A percentile compares a stretch with the other conserved stretches of the same genome.
These are phyloP conservation scores for Trissolcus brochymenae DNA, from an alignment of 2,888 invertebrate species.

Conservation along the genomic window DNA sequence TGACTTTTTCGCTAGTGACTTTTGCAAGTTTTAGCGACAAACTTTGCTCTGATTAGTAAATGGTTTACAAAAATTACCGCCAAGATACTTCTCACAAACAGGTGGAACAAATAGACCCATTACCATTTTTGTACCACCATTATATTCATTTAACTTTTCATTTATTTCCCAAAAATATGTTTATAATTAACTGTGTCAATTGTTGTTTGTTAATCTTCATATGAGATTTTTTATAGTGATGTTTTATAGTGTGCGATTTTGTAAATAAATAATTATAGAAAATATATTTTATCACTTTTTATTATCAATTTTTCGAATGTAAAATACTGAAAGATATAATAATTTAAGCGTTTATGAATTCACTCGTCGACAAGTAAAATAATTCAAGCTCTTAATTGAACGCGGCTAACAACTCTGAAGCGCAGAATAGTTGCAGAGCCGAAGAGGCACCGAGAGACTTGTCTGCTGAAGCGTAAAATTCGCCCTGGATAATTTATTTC, in stretches of 20 bases:
- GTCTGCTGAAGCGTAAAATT: conserved; percentile 38
- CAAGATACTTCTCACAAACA: too few relatives aligned
- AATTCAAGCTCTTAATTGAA: conserved; percentile 66
- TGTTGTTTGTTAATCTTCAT: too few relatives aligned
- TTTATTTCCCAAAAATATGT: too few relatives aligned
- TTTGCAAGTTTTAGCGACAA: conserved; percentile 7
- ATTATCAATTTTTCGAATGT: too few relatives aligned
- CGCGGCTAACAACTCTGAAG: conserved; percentile 52
- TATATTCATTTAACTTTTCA: too few relatives aligned
- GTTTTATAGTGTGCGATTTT: not conserved
- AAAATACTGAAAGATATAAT: conserved; percentile 9
- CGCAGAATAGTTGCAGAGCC: conserved; percentile 46
- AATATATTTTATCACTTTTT: not conserved
- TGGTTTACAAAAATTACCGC: conserved; percentile 3
- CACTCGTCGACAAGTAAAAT: conserved; percentile 53
- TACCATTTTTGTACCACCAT: too few relatives aligned
- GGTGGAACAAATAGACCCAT: too few relatives aligned
- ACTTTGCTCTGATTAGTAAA: conserved; percentile 5
- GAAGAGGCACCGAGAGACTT: conserved; percentile 39
- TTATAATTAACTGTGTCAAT: too few relatives aligned
- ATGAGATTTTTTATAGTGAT: too few relatives aligned
- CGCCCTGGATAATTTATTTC: conserved; percentile 51
- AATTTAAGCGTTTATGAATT: conserved; percentile 37
- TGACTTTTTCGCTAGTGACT: conserved; percentile 14
- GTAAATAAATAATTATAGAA: too few relatives aligned